Conservation (phyloP, 2,113 vertebrate species). For the Chionis minor region DNA sequence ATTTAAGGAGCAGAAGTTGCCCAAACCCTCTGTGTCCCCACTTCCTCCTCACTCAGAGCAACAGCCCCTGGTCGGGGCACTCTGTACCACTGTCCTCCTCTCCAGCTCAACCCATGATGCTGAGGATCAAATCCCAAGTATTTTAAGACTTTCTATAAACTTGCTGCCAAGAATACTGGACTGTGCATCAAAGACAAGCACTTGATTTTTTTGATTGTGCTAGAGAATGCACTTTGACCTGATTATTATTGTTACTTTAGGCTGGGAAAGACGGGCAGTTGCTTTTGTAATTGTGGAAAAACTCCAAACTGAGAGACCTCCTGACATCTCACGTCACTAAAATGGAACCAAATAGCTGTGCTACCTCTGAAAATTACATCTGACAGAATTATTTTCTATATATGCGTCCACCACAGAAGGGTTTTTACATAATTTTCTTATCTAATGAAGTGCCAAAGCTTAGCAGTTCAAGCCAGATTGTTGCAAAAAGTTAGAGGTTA, state of each 20-base stretch:
- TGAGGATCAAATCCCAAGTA: not conserved
- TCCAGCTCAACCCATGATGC: not conserved
- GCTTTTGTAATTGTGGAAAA: conserved; percentile 43
- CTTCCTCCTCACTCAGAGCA: not conserved
- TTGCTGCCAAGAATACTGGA: not conserved
- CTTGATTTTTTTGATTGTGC: conserved; percentile 18
- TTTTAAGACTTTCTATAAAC: not conserved
- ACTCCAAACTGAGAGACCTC: conserved; percentile 17
- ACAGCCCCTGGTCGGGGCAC: not conserved
- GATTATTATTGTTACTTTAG: conserved; percentile 22
- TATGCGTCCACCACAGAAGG: not conserved
- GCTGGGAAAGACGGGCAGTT: not conserved
- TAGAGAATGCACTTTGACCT: conserved; percentile 24
- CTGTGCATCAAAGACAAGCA: not conserved
- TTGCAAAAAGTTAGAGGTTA: conserved; percentile 44
- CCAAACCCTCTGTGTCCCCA: not conserved
- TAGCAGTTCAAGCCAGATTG: conserved; percentile 32
- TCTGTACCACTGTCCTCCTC: not conserved
- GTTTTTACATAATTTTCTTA: conserved; percentile 40
- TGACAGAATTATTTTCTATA: conserved; percentile 2
- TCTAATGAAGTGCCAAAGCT: conserved; percentile 36
- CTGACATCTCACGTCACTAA: conserved; percentile 32
- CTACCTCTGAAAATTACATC: not conserved
- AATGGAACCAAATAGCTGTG: conserved; percentile 37
- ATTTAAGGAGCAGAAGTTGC: not conserved